Evolutionary conservation across 30 jellyfish, hydroid and myxozoan genomes (phyloP), one percentile per base, ranked within the genome.

Genomic region (Chironex yamaguchii): DNA sequence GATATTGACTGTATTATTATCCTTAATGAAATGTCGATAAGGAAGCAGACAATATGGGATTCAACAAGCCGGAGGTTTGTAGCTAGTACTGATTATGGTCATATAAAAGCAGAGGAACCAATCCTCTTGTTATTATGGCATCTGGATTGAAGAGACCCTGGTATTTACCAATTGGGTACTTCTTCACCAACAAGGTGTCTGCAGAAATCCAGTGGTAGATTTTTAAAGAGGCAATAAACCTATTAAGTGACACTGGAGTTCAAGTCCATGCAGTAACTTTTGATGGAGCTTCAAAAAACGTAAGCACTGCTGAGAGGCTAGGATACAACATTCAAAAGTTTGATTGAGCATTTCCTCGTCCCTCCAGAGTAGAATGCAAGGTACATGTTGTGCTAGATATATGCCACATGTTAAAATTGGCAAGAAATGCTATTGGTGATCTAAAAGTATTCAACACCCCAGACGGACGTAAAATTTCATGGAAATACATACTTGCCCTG

Each of bases 111-210:
- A 35, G 78, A 72, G 29, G 53, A 30, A 0, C 81, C 4, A 79
- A 62, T 79, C 83, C 72, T 9, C 71, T 76, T 50, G 35, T 76
- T 76, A 30, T 52, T 23, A 76, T 72, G 85, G 88, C 73, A 14
- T 76, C 58, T 52, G 83, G 88, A 34, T 50, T 76, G 62, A 49
- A 76, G 33, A 50, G 33, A 52, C 79, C 88, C 24, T 79, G 90
- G 90, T 34, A 1, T 34, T 35, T n/a, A 11, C 90, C 90, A n/a
- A 76, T 27, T 25, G 88, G 62, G 21, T 79, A 79, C 25, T 79
- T 79, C 32, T 34, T 79, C 27, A 79, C 90, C 1, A 36, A 72
- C 0, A 23, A 2, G 17, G 4, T 72, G 3, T 20, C 36, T 49
- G 78, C 33, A 1, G 78, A 34, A 48, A 24, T 36, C 30, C n/a